These are phyloP conservation scores for Catajapyx aquilonaris DNA, from an alignment of 1,140 invertebrate genomes.

Conservation along the genomic window DNA sequence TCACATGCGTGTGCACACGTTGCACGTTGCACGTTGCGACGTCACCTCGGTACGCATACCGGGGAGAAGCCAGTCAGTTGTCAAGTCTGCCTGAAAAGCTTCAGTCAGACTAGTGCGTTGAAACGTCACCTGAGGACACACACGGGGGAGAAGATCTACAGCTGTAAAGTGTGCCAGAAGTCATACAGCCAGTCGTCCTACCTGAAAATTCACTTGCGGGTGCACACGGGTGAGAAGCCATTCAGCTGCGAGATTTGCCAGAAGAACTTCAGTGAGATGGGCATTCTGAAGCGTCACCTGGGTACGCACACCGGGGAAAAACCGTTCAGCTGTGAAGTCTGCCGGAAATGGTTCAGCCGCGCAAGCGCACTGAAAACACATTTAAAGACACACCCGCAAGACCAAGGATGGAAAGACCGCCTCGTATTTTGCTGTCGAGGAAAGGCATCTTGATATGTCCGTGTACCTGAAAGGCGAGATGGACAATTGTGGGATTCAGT, in stretches of 20 bases:
- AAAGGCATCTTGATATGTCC: no score
- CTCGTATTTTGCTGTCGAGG: no score
- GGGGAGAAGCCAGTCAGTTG: no score
- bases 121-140: background rate
- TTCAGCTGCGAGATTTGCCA: constrained; percentile 17
- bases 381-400: constrained; percentile 4
- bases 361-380: background rate
- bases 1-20: background rate
- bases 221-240: constrained; percentile 25
- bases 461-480: no score
- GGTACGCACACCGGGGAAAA: constrained; percentile 24
- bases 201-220: constrained; percentile 27
- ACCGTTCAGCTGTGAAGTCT: constrained; percentile 23
- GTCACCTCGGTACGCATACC: background rate
- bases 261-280: constrained; percentile 16
- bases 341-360: constrained; percentile 17
- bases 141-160: constrained; percentile 1
- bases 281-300: constrained; percentile 15
- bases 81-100: background rate
- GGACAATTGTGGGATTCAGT: no score
- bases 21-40: background rate
- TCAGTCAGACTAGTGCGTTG: background rate
- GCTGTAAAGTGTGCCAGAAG: constrained; percentile 21
- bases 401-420: no score
- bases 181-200: constrained; percentile 28